These are phyloP conservation scores for Perca fluviatilis DNA, from an alignment of 2,113 vertebrate species.

Conservation along the genomic window DNA sequence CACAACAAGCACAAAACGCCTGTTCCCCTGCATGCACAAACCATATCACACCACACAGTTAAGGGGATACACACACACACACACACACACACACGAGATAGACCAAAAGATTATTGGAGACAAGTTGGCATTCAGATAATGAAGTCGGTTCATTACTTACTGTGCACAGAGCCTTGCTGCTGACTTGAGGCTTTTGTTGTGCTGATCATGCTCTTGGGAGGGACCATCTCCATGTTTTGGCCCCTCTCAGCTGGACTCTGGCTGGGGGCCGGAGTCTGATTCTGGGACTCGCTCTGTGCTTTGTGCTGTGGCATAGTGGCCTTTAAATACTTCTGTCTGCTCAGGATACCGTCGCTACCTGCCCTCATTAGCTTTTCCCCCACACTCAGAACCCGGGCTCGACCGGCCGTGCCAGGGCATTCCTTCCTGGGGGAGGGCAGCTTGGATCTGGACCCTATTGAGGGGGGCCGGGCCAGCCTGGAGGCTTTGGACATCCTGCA, in stretches of 20 bases:
- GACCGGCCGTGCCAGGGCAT: conserved; percentile 80
- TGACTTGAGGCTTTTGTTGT: conserved; percentile 71
- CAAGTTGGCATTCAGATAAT: neutral
- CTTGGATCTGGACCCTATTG: conserved; percentile 84
- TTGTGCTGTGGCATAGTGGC: conserved; percentile 51
- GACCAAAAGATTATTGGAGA: neutral
- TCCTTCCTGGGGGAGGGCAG: conserved; percentile 88
- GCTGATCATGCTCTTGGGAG: conserved; percentile 72
- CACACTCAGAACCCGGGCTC: conserved; percentile 85
- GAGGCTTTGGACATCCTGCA: conserved; percentile 92
- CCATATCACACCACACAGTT: too few relatives aligned
- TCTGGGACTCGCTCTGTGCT: conserved; percentile 41
- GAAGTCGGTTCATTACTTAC: conserved; percentile 70
- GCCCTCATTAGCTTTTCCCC: conserved; percentile 91
- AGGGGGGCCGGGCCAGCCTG: conserved; percentile 88
- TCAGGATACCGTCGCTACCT: conserved; percentile 87
- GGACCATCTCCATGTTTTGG: conserved; percentile 53
- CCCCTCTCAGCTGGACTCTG: conserved; percentile 57
- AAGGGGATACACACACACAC: too few relatives aligned
- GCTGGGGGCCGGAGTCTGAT: conserved; percentile 36
- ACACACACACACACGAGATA: too few relatives aligned
- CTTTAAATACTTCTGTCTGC: conserved; percentile 82
- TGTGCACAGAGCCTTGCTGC: conserved; percentile 63
- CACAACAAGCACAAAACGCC: neutral
- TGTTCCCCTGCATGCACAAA: neutral